Evolutionary conservation across 2,113 vertebrate genomes (phyloP).

Genomic region (Gasterosteus aculeatus): DNA sequence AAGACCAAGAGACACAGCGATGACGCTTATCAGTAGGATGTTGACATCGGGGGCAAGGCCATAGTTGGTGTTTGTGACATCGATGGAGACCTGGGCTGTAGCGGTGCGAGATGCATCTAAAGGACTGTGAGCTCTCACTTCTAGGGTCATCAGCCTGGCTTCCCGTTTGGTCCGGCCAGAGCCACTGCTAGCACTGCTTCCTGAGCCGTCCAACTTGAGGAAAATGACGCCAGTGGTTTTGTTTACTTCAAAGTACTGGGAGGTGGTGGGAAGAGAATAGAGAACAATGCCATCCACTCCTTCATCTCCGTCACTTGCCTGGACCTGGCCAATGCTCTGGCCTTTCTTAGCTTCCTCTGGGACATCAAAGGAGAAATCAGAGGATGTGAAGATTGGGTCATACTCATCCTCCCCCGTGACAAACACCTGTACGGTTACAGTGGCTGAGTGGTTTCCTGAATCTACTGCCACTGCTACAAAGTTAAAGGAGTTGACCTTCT

Average conservation of each 20-base stretch:
- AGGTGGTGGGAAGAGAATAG: slow-evolving; percentile 86
- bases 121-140: slow-evolving; percentile 91
- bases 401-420: slow-evolving; percentile 96
- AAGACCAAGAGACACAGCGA: slow-evolving; percentile 90
- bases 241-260: slow-evolving; percentile 93
- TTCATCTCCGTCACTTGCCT: slow-evolving; percentile 92
- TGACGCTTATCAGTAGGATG: slow-evolving; percentile 88
- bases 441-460: slow-evolving; percentile 91
- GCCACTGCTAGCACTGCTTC: slow-evolving; percentile 80
- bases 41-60: slow-evolving; percentile 90
- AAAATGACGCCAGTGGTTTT: slow-evolving; percentile 90
- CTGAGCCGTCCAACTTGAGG: slow-evolving; percentile 88
- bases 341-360: slow-evolving; percentile 90
- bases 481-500: slow-evolving; percentile 88
- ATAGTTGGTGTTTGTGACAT: slow-evolving; percentile 92
- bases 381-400: slow-evolving; percentile 89
- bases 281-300: slow-evolving; percentile 93
- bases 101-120: slow-evolving; percentile 87
- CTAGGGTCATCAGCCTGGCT: slow-evolving; percentile 87
- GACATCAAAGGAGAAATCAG: slow-evolving; percentile 89
- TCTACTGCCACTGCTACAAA: slow-evolving; percentile 89
- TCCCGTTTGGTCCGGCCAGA: slow-evolving; percentile 83
- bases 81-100: slow-evolving; percentile 85
- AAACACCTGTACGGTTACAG: slow-evolving; percentile 91
- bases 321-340: slow-evolving; percentile 90